Base-by-base conservation (phyloP, 2,888 invertebrate genomes). In the Acronicta aceris region DNA sequence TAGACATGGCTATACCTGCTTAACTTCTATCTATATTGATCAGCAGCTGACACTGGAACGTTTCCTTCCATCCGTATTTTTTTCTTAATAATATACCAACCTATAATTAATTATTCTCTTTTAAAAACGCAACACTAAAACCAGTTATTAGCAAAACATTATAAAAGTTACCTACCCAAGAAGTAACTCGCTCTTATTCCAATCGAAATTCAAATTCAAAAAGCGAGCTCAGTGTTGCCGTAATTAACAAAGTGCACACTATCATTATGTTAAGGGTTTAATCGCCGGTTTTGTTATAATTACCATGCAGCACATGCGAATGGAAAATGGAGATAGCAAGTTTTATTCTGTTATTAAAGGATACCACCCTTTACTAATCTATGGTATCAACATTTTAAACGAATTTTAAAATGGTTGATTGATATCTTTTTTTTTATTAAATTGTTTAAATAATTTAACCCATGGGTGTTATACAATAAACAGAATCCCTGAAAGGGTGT, bases 231-330 rank as follows among this genome's bases (percentile, higher is more conserved):
- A 17, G 63, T 67, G 71, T 75, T 86, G 82, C 82, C 71, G 76
- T 84, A 87, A 89, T 90, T 90, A 89, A 87, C 88, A 86, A 85
- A 78, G 79, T 82, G 85, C 82, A 88, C 81, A 80, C 85, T 90
- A 85, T 90, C 78, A 89, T 91, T 91, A 86, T 81, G 77, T 65
- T 68, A 81, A 81, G 79, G 76, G 81, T 82, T 82, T 85, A 85
- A 87, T 85, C 76, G 81, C 71, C 63, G 78, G 81, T 73, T 81
- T 79, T 76, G 73, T 60, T 46, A 81, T 89, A 87, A 90, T 90
- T 87, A 88, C 82, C 51, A 60, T 68, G 48, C 48, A 49, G 27
- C 78, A 77, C 79, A 76, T 71, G 75, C 64, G 62, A 65, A 77
- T 55, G 66, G 74, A 74, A 80, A 85, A 86, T 82, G 77, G 80